A percentile compares a stretch with the other conserved stretches of the same genome.
phyloP scores from a whole-genome alignment of 2,888 invertebrate species.

The Mactromeris polynyma region DNA sequence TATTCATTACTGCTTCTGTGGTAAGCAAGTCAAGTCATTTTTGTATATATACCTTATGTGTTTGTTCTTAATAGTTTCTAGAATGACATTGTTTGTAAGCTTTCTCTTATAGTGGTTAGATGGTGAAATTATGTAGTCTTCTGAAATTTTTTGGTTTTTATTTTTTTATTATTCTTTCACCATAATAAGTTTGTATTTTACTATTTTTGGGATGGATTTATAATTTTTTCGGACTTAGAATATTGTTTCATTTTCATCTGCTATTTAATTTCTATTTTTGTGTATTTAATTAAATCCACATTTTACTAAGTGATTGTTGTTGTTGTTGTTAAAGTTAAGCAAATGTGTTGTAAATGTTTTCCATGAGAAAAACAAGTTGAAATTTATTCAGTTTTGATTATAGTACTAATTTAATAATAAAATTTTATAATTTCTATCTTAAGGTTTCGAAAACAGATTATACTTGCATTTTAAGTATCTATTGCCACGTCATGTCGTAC shows the following conservation, averaged over 20 bases:
- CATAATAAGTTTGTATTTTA: not conserved
- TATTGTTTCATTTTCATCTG: too few relatives aligned
- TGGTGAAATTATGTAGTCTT: not conserved
- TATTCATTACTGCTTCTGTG: not conserved
- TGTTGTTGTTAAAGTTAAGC: not conserved
- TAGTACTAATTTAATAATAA: too few relatives aligned
- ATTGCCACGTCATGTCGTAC: too few relatives aligned
- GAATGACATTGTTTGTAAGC: not conserved
- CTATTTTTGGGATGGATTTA: not conserved
- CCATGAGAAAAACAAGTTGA: too few relatives aligned
- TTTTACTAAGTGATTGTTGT: constrained; percentile 11
- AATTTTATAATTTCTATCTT: too few relatives aligned
- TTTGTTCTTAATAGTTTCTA: constrained; percentile 2
- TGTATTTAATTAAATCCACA: not conserved
- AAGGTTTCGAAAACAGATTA: too few relatives aligned
- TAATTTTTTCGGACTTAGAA: too few relatives aligned
- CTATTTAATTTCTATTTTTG: too few relatives aligned
- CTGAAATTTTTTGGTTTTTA: too few relatives aligned
- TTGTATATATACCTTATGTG: constrained; percentile 5
- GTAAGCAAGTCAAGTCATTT: constrained; percentile 11
- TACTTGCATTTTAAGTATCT: too few relatives aligned
- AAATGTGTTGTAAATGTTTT: too few relatives aligned
- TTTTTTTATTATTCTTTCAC: not conserved
- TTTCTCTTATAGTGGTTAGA: not conserved
- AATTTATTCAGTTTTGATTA: too few relatives aligned